These are phyloP conservation scores for Mesaphorura yosii DNA, from an alignment of 1,140 invertebrate species.

Conservation along the genomic window DNA sequence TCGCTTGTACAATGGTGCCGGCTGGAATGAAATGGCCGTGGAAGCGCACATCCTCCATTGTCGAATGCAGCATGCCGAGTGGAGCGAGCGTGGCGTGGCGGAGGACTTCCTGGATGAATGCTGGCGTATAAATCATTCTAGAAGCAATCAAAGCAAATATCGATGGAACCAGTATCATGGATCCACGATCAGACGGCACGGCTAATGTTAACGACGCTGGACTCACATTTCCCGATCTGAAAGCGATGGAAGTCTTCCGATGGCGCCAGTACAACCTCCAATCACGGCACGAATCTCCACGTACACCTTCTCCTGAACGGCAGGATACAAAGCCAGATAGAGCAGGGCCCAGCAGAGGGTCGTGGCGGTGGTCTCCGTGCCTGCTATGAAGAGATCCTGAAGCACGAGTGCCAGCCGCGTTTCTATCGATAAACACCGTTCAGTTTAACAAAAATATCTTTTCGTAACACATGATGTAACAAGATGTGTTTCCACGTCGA, in stretches of 20 bases:
- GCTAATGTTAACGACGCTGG: too few relatives aligned
- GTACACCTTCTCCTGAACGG: conserved; percentile 33
- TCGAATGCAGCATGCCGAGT: conserved; percentile 5
- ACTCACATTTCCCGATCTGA: too few relatives aligned
- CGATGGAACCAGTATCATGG: not conserved
- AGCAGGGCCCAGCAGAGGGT: conserved; percentile 36
- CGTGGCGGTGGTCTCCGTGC: conserved; percentile 35
- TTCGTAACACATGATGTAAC: not conserved
- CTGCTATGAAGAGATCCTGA: conserved; percentile 27
- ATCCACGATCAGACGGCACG: too few relatives aligned
- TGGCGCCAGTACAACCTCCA: conserved; percentile 30
- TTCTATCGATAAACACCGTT: conserved; percentile 9
- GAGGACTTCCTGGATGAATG: conserved; percentile 10
- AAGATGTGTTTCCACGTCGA: too few relatives aligned
- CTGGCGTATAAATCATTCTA: conserved; percentile 8
- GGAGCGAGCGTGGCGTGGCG: conserved; percentile 10
- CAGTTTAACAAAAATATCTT: not conserved
- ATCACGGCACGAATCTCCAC: conserved; percentile 35
- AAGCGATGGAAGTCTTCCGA: too few relatives aligned
- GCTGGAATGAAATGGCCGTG: conserved; percentile 7
- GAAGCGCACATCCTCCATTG: conserved; percentile 1
- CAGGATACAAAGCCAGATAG: conserved; percentile 33
- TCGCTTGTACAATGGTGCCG: conserved; percentile 12
- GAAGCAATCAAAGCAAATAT: not conserved
- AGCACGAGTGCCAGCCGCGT: conserved; percentile 12